Base-by-base conservation (phyloP, 2,888 invertebrate species). In the Caenorhabditis macrosperma region DNA sequence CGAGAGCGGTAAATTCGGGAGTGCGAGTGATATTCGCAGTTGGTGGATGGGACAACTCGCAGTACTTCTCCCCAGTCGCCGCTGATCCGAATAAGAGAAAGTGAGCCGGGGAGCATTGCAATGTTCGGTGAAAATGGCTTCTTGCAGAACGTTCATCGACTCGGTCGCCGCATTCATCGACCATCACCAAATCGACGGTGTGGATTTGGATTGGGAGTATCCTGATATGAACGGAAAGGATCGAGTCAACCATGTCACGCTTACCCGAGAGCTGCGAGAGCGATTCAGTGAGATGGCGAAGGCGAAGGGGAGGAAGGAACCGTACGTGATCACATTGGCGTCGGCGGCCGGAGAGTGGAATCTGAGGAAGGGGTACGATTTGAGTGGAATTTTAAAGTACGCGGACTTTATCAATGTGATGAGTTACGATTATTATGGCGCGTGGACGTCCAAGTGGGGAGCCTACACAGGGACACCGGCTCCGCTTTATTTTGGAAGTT, bases 381-480 rank as follows among this genome's bases (percentile, higher is more conserved):
- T 87, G 28, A 68, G 22, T 20, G 75, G 67, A 44, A 75, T 80
- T 50, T 28, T 84, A 3, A 61, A 82, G 61, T 78, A 79, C 24
- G 84, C 78, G 4, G 85, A 87, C 48, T 86, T 80, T 64, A 78
- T 85, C 38, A 87, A 87, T 41, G 85, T 85, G 38, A 82, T 87
- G 84, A 85, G 85, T 6, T 87, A 85, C 57, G 87, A 87, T 41
- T 87, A 81, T 68, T 84, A 78, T 68, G 87, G 87, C 5, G 85
- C 87, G 1, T 87, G 87, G 86, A 66, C 46, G 1, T 78, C 78
- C 86, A 74, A 83, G 46, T 84, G 85, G 85, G 86, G 86, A 12
- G 82, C 81, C 9, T 82, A 85, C 61, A 87, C 86, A 3, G 86
- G 86, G 9, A 82, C 86, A 5, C 82, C 81, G 2, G 82, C 86